Base-by-base conservation (phyloP, 2,113 vertebrate species). In the Alligator sinensis region DNA sequence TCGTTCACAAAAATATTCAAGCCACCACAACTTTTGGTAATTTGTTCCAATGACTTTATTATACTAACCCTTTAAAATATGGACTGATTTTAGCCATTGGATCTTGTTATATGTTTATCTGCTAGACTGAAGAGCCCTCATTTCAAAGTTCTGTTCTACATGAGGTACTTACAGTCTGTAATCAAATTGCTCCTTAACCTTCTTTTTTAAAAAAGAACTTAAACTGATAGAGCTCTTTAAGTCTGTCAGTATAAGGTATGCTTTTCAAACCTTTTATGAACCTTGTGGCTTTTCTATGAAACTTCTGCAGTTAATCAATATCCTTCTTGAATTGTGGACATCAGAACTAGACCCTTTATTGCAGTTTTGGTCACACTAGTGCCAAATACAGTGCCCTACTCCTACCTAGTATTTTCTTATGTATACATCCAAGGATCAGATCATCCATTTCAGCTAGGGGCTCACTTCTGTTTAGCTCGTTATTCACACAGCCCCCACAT, bases 1-100 rank as follows among this genome's bases (percentile, higher is more conserved):
- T 86, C 76, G 64, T 0, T 86, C 77, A 70, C 91, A 92, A 88
- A 92, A 94, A 92, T 30, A 74, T 15, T 72, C 87, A 57, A 92
- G 72, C 58, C 76, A 24, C 2, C 2, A 81, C 74, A 88, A 34
- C 76, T 58, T 64, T 57, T 82, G n/a, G 54, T 25, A 11, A 82
- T 15, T 87, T 82, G 27, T 60, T 80, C 9, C 66, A 61, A 0
- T 24, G 25, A 9, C 77, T 94, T 82, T 61, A 9, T 27, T 63
- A 38, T 28, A 60, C 38, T 55, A 24, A 38, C 57, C 58, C n/a
- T 82, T 88, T 57, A 70, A 72, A 88, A 77, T 6, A 25, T 22
- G 18, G 22, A 2, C 76, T 47, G 47, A 9, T 61, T 90, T 88
- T 79, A 75, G 0, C 22, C 11, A 2, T 7, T 75, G 55, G 28